These are phyloP conservation scores for Pristionchus pacificus DNA, from an alignment of 1,140 invertebrate genomes.

Conservation along the genomic window DNA sequence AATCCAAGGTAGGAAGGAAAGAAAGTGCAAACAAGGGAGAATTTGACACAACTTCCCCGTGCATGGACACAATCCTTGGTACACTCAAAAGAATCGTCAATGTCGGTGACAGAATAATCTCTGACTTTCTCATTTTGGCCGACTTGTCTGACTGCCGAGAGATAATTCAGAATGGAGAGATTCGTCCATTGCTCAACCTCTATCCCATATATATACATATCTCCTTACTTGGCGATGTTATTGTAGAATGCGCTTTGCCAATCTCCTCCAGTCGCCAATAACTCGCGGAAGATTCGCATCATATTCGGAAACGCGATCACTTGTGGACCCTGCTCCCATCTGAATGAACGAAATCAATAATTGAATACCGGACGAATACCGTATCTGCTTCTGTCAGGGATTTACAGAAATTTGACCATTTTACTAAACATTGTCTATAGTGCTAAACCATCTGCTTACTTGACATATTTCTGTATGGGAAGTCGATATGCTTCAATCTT, in stretches of 20 bases:
- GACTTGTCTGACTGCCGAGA: too few species aligned
- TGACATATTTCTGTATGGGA: conserved; percentile 10
- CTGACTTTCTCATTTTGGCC: not conserved
- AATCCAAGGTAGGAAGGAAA: too few species aligned
- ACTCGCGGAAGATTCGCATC: conserved; percentile 2
- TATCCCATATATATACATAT: not conserved
- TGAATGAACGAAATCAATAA: not conserved
- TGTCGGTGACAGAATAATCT: not conserved
- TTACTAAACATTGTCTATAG: not conserved
- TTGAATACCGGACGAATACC: conserved; percentile 1
- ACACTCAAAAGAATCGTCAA: not conserved
- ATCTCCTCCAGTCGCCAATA: not conserved
- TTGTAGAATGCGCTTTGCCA: conserved; percentile 1
- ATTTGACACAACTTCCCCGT: too few species aligned
- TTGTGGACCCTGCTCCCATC: conserved; percentile 1
- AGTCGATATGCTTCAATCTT: not conserved
- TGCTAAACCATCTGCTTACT: conserved; percentile 5
- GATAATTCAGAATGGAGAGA: not conserved
- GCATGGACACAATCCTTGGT: not conserved
- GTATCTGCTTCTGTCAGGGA: not conserved
- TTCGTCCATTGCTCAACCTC: not conserved
- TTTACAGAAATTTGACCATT: not conserved
- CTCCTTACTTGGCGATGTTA: conserved; percentile 6
- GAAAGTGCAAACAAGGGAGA: too few species aligned
- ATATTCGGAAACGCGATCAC: conserved; percentile 2